These are phyloP conservation scores for Apamea sordens DNA, from an alignment of 2,888 invertebrate species.

Conservation along the genomic window DNA sequence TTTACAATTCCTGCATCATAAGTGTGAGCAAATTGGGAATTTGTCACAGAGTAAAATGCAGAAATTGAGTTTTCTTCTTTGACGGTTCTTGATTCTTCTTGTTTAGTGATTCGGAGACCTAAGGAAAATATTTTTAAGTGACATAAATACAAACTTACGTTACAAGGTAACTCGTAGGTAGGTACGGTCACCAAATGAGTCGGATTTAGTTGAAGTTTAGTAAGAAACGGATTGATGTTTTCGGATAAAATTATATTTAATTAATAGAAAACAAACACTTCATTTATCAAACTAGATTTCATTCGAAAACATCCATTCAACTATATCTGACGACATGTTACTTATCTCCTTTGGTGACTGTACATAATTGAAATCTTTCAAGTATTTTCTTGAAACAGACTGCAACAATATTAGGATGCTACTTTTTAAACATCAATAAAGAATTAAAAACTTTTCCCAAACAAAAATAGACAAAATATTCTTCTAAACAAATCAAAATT, in stretches of 20 bases:
- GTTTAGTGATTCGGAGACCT: not conserved
- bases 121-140: not conserved
- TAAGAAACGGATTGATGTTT: no score
- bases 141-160: not conserved
- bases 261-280: no score
- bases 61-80: slow-evolving; percentile 56
- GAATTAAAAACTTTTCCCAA: not conserved
- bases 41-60: slow-evolving; percentile 75
- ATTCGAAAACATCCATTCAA: no score
- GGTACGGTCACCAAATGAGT: no score
- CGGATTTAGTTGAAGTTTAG: no score
- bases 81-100: not conserved
- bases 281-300: no score
- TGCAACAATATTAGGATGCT: not conserved
- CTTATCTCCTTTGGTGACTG: no score
- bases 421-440: not conserved
- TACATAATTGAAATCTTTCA: not conserved
- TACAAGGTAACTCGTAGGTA: not conserved
- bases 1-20: slow-evolving; percentile 74
- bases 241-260: no score
- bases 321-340: no score
- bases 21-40: slow-evolving; percentile 61
- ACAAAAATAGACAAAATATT: not conserved
- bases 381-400: not conserved
- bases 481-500: slow-evolving; percentile 21